Evolutionary conservation across 1,140 invertebrate genomes (phyloP).

Genomic region (Meloidogyne hapla): DNA sequence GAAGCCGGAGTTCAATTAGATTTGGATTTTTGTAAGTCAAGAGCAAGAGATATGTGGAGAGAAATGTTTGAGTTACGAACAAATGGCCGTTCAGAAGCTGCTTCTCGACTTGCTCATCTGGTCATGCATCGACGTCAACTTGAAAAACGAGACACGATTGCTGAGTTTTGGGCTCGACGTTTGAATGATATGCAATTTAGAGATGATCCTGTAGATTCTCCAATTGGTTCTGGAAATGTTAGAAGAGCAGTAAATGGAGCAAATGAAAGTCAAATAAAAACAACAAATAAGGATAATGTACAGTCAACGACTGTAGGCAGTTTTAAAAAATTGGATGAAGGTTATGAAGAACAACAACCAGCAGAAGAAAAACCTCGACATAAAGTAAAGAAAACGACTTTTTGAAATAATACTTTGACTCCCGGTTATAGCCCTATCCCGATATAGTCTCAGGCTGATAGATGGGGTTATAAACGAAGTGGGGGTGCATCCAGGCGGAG

Average conservation of each 20-base stretch:
- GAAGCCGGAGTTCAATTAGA: constrained; percentile 52
- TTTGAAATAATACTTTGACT: too few relatives aligned
- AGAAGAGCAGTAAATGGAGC: not conserved
- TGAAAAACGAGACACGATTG: constrained; percentile 54
- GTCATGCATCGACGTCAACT: constrained; percentile 36
- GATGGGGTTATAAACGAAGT: too few relatives aligned
- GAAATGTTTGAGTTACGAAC: constrained; percentile 55
- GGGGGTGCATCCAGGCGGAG: too few relatives aligned
- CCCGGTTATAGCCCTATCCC: too few relatives aligned
- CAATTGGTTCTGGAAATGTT: not conserved
- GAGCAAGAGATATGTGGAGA: constrained; percentile 55
- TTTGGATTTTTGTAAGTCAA: constrained; percentile 56
- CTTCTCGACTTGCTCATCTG: constrained; percentile 42
- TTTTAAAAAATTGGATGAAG: not conserved
- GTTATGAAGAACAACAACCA: not conserved
- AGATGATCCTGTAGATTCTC: constrained; percentile 50
- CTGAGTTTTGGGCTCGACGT: constrained; percentile 52
- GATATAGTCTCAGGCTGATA: too few relatives aligned
- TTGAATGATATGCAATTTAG: constrained; percentile 49
- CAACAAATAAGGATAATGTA: not conserved
- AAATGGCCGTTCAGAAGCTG: constrained; percentile 20
- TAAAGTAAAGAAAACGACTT: not conserved
- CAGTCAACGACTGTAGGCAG: not conserved
- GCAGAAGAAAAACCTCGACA: constrained; percentile 5
- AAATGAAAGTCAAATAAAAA: not conserved